Percentiles rank a stretch among this genome's conserved stretches.
phyloP scores from a whole-genome alignment of 2,113 vertebrate species.

The Prunella himalayana region DNA sequence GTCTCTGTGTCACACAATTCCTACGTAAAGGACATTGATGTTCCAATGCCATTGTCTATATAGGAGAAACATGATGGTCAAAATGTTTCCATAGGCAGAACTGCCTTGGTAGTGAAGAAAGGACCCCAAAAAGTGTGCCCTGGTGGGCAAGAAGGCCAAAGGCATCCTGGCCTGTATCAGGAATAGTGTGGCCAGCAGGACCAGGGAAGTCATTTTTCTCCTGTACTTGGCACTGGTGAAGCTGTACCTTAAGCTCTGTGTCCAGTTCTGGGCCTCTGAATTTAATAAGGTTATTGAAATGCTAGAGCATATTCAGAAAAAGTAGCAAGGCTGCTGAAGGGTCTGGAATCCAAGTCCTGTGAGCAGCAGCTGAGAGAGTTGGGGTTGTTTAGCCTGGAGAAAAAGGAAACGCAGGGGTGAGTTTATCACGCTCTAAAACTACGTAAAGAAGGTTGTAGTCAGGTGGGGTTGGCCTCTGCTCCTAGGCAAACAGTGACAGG shows the following conservation, averaged over 20 bases:
- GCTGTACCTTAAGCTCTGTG: fast-evolving
- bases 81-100: not conserved
- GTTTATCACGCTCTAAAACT: not conserved
- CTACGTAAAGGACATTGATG: not conserved
- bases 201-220: not conserved
- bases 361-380: fast-evolving
- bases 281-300: not conserved
- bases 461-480: fast-evolving
- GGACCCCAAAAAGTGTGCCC: not conserved
- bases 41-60: not conserved
- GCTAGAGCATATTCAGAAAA: not conserved
- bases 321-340: not conserved
- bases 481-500: not conserved
- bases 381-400: not conserved
- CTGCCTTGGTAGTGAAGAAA: not conserved
- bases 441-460: too few species aligned
- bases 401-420: not conserved
- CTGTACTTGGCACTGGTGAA: not conserved
- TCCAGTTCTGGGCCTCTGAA: fast-evolving
- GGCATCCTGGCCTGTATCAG: not conserved
- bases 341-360: not conserved
- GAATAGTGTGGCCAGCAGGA: not conserved
- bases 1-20: not conserved
- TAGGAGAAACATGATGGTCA: not conserved
- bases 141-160: not conserved